phyloP scores from a whole-genome alignment of 2,888 invertebrate genomes.

The Girardia tigrina region DNA sequence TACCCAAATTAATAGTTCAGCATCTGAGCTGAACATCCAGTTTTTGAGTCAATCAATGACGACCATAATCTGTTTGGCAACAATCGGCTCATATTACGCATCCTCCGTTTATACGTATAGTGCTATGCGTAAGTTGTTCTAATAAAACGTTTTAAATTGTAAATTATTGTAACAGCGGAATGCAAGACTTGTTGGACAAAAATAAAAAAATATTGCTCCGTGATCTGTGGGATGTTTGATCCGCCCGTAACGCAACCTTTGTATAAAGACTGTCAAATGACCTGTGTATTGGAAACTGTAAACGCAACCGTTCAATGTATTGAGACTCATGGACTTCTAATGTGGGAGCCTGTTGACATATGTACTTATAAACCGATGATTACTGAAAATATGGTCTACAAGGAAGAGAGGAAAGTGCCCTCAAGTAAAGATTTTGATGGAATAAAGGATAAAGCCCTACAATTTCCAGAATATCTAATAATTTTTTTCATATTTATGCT shows the following conservation, averaged over 20 bases:
- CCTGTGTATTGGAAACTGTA: background rate
- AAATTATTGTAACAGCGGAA: background rate
- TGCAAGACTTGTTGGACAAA: background rate
- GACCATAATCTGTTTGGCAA: constrained; percentile 1
- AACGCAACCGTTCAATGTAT: background rate
- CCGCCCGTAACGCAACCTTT: background rate
- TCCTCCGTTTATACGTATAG: background rate
- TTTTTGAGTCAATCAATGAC: background rate
- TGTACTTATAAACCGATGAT: background rate
- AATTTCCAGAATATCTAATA: background rate
- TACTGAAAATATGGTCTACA: background rate
- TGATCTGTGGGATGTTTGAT: background rate
- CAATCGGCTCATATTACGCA: background rate
- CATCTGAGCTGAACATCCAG: background rate
- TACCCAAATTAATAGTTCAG: background rate
- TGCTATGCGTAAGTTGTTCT: background rate
- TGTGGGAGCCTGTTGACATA: background rate
- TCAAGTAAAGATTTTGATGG: background rate
- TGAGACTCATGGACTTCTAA: background rate
- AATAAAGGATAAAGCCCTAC: background rate
- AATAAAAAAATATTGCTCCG: background rate
- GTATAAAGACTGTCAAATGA: background rate
- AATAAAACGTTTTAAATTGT: no score
- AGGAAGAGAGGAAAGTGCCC: background rate
- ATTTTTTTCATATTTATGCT: background rate